A percentile compares a stretch with the other conserved stretches of the same genome.
phyloP scores from a whole-genome alignment of 2,888 invertebrate species.

The Diloba caeruleocephala region DNA sequence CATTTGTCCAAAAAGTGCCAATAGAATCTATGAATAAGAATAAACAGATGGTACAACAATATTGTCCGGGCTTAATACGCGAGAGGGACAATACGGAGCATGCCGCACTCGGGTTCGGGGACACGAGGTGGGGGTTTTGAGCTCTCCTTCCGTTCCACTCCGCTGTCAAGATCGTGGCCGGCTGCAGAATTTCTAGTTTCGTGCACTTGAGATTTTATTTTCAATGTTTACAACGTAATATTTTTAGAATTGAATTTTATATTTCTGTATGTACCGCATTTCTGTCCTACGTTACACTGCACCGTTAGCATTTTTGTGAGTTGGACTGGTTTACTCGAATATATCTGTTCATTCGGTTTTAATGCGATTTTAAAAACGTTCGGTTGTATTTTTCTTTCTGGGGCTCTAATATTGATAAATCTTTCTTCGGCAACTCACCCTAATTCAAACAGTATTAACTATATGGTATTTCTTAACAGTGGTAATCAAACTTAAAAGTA shows the following conservation, averaged over 20 bases:
- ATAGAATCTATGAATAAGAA: slow-evolving; percentile 65
- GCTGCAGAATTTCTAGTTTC: slow-evolving; percentile 49
- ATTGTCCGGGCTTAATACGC: slow-evolving; percentile 59
- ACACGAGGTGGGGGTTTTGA: slow-evolving; percentile 4
- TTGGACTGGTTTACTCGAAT: slow-evolving; percentile 1
- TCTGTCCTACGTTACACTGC: slow-evolving; percentile 11
- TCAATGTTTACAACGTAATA: slow-evolving; percentile 55
- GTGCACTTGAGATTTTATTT: slow-evolving; percentile 53
- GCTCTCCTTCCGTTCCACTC: slow-evolving; percentile 34
- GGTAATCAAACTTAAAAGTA: no score
- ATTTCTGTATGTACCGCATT: slow-evolving; percentile 30
- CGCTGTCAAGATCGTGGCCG: slow-evolving; percentile 43
- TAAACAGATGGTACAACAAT: slow-evolving; percentile 68
- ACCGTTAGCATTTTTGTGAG: slow-evolving; percentile 11
- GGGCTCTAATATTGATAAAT: no score
- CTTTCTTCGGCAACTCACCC: no score
- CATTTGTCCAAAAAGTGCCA: slow-evolving; percentile 62
- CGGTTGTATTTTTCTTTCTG: no score
- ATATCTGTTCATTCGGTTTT: neutral
- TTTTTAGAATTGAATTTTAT: slow-evolving; percentile 53
- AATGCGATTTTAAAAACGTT: no score
- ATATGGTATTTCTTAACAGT: no score
- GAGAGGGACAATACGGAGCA: slow-evolving; percentile 40
- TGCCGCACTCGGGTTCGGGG: slow-evolving; percentile 24
- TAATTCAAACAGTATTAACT: no score